Percentiles rank a stretch among this genome's conserved stretches.
phyloP scores from a whole-genome alignment of 1,140 invertebrate genomes.

The Brachionus asplanchnoidis region DNA sequence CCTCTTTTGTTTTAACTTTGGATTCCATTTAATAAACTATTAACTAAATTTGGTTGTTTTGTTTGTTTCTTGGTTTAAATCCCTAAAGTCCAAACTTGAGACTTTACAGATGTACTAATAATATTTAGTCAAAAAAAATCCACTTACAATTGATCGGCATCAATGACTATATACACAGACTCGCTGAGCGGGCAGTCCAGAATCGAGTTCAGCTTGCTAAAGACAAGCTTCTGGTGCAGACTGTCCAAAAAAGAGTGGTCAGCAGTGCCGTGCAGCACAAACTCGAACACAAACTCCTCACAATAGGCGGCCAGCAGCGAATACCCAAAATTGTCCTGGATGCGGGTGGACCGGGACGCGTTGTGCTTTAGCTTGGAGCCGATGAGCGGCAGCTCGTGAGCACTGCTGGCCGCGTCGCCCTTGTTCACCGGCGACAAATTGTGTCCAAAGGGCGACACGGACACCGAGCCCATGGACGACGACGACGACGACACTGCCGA shows the following conservation, averaged over 20 bases:
- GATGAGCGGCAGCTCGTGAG: not conserved
- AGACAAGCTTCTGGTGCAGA: not conserved
- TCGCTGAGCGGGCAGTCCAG: slow-evolving; percentile 20
- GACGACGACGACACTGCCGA: slow-evolving; percentile 3
- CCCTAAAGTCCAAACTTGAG: too few species aligned
- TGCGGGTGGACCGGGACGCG: not conserved
- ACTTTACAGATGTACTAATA: too few species aligned
- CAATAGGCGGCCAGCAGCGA: slow-evolving; percentile 23
- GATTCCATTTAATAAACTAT: too few species aligned
- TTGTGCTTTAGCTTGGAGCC: slow-evolving; percentile 2
- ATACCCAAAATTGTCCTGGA: slow-evolving; percentile 26
- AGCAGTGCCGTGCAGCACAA: slow-evolving; percentile 24
- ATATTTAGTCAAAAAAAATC: too few species aligned
- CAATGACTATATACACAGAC: slow-evolving; percentile 26
- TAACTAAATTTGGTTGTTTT: too few species aligned
- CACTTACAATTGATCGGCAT: slow-evolving; percentile 37
- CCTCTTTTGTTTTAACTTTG: too few species aligned
- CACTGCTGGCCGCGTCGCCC: not conserved
- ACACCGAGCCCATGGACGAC: not conserved
- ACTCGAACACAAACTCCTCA: slow-evolving; percentile 30
- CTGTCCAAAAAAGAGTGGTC: not conserved
- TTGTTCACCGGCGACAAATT: not conserved
- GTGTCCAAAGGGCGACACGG: not conserved
- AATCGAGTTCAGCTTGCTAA: slow-evolving; percentile 13
- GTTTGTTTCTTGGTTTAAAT: too few species aligned